Base-by-base conservation (phyloP, 2,888 invertebrate species). In the Neocrepidodera transversa region DNA sequence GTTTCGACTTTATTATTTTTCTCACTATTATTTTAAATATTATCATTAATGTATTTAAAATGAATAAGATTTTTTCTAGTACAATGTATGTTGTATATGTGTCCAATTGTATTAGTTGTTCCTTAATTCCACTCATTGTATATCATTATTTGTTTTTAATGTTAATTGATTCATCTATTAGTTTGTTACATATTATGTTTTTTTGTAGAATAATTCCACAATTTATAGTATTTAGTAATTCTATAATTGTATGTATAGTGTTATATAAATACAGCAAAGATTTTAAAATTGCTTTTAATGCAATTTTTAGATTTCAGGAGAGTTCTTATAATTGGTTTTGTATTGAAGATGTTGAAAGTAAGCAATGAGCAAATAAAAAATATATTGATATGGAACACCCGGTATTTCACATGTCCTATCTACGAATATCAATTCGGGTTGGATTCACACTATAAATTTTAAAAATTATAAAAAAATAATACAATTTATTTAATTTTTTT, bases 201-300 rank as follows among this genome's bases (percentile, higher is more conserved):
- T 35, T 28, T 13, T 20, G 26, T 7, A 50, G 36, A 18, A 16
- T 26, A 2, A 38, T 60, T 20, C 35, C 49, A 14, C 49, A 45
- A n/a, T 7, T 55, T 5, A 13, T 36, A n/a, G 18, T 30, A 32
- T 38, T 52, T 16, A 30, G 52, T 13, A 52, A 52, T 43, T 32
- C 61, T 11, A 17, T 61, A 13, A 16, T 47, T 7, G 55, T 57
- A 8, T 28, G 7, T 16, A 11, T 47, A 2, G 28, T 61, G 11
- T 49, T 61, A n/a, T 61, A 42, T 26, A 57, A 43, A 18, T 49
- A 10, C n/a, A 38, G 48, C 36, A 49, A 32, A 38, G 48, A 57
- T n/a, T 61, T 57, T 11, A 57, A 52, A 36, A 17, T 23, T 4
- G 61, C 52, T 1, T 45, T 55, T 30, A 54, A 36, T 11, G 20